A percentile compares a stretch with the other conserved stretches of the same genome.
Evolutionary conservation across 1,140 invertebrate genomes (phyloP).

Genomic region (Cryptotermes secundus): DNA sequence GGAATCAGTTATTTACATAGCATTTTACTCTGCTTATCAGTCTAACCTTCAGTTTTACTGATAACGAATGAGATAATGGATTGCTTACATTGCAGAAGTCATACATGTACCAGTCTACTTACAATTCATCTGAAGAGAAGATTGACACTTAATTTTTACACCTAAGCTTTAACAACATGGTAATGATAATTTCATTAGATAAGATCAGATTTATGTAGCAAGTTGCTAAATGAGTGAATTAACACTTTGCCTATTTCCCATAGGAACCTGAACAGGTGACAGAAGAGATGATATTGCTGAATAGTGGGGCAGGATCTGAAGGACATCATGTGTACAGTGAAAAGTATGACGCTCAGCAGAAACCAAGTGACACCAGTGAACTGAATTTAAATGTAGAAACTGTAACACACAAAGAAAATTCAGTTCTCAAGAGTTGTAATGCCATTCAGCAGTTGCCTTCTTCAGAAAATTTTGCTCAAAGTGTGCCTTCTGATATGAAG

Average conservation of each 20-base stretch:
- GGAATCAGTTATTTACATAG: not conserved
- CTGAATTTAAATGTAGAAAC: not conserved
- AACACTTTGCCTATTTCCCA: not conserved
- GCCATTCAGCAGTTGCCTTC: not conserved
- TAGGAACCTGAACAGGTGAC: not conserved
- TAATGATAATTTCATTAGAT: not conserved
- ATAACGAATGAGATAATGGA: not conserved
- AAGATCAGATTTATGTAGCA: not conserved
- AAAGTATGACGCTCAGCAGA: too few species aligned
- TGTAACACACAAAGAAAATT: not conserved
- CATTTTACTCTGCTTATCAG: not conserved
- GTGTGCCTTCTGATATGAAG: not conserved
- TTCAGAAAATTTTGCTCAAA: not conserved
- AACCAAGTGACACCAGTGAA: too few species aligned
- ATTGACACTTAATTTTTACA: not conserved
- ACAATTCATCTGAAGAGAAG: not conserved
- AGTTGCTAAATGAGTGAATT: not conserved
- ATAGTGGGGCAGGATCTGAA: not conserved
- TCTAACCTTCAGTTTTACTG: not conserved
- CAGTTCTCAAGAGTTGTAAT: not conserved
- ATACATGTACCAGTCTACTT: not conserved
- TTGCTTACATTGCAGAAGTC: not conserved
- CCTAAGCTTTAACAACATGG: not conserved
- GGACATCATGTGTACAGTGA: not conserved
- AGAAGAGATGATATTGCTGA: not conserved